Evolutionary conservation across 2,113 vertebrate species (phyloP).

Genomic region (Petromus typicus): DNA sequence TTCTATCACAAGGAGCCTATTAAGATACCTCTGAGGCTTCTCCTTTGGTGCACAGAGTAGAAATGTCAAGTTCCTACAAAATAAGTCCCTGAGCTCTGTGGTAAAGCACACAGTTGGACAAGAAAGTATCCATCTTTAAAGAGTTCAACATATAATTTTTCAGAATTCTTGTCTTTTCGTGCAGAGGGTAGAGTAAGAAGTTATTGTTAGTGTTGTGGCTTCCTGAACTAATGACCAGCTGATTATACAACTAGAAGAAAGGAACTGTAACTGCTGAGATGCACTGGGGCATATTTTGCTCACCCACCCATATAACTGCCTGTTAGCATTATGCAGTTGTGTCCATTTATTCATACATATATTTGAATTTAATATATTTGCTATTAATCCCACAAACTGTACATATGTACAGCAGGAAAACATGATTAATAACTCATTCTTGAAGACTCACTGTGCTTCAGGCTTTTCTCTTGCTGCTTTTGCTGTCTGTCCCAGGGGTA

Average conservation of each 20-base stretch:
- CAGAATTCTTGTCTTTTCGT: constrained; percentile 1
- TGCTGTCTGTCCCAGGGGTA: background rate
- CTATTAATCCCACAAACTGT: background rate
- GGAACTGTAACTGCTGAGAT: background rate
- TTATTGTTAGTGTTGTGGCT: constrained; percentile 17
- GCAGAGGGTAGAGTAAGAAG: background rate
- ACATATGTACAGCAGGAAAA: background rate
- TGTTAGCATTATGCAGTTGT: background rate
- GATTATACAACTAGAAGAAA: background rate
- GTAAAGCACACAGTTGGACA: background rate
- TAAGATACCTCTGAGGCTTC: background rate
- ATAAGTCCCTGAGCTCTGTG: background rate
- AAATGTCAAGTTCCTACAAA: constrained; percentile 19
- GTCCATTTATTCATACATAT: constrained; percentile 22
- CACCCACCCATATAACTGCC: background rate
- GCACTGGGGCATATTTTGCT: background rate
- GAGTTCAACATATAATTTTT: background rate
- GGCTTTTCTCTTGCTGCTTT: background rate
- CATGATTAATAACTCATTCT: background rate
- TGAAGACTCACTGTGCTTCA: background rate
- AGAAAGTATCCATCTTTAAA: background rate
- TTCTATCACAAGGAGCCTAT: background rate
- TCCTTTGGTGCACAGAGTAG: background rate
- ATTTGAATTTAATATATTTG: constrained; percentile 42
- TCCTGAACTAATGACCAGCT: constrained; percentile 2